Evolutionary conservation across 2,113 vertebrate genomes (phyloP).

Genomic region (Scomber japonicus): DNA sequence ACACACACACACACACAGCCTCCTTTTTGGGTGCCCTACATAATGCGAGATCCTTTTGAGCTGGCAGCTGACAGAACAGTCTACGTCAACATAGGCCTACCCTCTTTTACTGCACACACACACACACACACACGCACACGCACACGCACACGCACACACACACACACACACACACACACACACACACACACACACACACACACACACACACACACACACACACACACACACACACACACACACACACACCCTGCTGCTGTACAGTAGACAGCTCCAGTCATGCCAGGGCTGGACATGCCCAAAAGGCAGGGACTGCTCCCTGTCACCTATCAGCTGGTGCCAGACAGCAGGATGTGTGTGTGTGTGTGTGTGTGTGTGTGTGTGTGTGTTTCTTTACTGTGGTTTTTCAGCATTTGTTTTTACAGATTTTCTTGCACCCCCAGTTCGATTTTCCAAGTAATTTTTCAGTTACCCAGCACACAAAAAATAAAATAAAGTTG

Average conservation of each 20-base stretch:
- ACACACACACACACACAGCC: conserved; percentile 17
- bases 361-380: conserved; percentile 27
- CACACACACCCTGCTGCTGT: conserved; percentile 42
- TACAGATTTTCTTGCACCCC: neutral
- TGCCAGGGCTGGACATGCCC: conserved; percentile 66
- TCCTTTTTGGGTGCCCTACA: conserved; percentile 40
- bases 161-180: conserved; percentile 25
- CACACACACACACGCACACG: conserved; percentile 13
- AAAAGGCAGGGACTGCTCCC: conserved; percentile 72
- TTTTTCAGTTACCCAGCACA: neutral
- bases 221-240: conserved; percentile 17
- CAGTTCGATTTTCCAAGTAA: neutral
- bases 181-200: conserved; percentile 21
- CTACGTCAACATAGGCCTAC: conserved; percentile 59
- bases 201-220: conserved; percentile 28
- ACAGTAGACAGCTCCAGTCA: conserved; percentile 60
- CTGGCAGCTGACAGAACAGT: conserved; percentile 71
- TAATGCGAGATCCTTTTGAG: conserved; percentile 54
- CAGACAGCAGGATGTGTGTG: conserved; percentile 35
- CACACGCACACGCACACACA: conserved; percentile 29
- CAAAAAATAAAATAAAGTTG: no score
- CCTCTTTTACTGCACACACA: conserved; percentile 13
- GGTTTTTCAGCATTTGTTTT: no score
- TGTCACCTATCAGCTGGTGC: conserved; percentile 78
- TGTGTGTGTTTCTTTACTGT: neutral